Evolutionary conservation across 2,113 vertebrate genomes (phyloP).

Genomic region (Phyllopteryx taeniolatus): DNA sequence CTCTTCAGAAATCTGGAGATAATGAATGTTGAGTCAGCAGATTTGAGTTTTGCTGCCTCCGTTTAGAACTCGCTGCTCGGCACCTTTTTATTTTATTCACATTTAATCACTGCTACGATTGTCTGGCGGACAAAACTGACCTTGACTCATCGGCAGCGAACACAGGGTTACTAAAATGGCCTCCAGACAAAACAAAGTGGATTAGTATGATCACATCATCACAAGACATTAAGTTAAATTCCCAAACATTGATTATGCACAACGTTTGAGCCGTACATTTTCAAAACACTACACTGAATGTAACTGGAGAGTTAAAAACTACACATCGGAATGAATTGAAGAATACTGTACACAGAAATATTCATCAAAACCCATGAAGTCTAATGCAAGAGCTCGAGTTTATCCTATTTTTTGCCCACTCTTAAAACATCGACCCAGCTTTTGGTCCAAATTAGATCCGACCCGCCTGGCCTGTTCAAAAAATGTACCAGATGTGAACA

Average conservation of each 20-base stretch:
- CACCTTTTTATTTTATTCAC: background rate
- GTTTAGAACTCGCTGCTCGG: background rate
- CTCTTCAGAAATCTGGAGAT: background rate
- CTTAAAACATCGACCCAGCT: background rate
- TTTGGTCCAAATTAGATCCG: constrained; percentile 3
- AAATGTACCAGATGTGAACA: constrained; percentile 30
- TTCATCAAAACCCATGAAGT: constrained; percentile 8
- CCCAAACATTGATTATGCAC: constrained; percentile 38
- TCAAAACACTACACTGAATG: background rate
- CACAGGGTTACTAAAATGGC: constrained; percentile 34
- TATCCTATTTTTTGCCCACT: background rate
- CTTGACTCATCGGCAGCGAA: constrained; percentile 38
- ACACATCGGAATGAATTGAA: constrained; percentile 26
- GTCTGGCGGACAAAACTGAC: constrained; percentile 41
- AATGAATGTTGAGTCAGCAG: background rate
- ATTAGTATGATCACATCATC: constrained; percentile 28
- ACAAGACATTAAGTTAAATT: constrained; percentile 30
- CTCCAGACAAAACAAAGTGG: constrained; percentile 50
- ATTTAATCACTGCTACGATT: background rate
- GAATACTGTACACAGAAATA: constrained; percentile 23
- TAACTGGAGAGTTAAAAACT: constrained; percentile 1
- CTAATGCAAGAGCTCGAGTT: background rate
- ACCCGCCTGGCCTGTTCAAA: background rate
- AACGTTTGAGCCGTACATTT: background rate
- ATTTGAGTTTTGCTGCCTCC: background rate